Conservation (phyloP, 2,797 vertebrate species). For the Acropternis orthonyx region DNA sequence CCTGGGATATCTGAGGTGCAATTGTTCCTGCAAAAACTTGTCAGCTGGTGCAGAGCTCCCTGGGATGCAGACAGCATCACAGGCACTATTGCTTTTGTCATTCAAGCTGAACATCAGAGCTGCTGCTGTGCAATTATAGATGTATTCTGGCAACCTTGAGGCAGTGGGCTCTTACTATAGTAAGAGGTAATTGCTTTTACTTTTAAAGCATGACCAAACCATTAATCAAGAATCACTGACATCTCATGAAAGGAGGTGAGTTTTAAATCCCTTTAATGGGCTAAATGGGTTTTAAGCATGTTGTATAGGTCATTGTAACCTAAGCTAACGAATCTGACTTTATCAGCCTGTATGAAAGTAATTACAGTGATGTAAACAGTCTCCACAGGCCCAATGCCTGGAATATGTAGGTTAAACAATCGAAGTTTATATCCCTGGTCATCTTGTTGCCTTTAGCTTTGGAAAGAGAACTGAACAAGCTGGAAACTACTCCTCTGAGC, state of each 20-base stretch:
- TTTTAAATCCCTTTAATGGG: conserved; percentile 45
- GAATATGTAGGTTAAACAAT: background rate
- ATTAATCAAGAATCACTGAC: conserved; percentile 36
- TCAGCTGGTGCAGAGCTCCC: background rate
- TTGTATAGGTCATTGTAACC: conserved; percentile 57
- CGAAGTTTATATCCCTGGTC: background rate
- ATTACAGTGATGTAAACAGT: background rate
- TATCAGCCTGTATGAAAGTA: conserved; percentile 11
- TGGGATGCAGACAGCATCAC: background rate
- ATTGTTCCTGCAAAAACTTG: background rate
- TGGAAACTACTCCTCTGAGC: background rate
- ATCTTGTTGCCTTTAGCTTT: background rate
- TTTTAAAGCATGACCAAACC: conserved; percentile 33
- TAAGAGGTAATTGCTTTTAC: conserved; percentile 38
- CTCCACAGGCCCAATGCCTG: background rate
- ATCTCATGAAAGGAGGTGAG: conserved; percentile 14
- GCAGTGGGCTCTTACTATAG: background rate
- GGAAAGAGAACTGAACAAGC: background rate
- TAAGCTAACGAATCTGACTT: conserved; percentile 40
- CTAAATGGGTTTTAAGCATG: conserved; percentile 56
- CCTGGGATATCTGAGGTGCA: background rate
- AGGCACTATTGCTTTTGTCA: conserved; percentile 7
- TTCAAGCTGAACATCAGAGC: background rate
- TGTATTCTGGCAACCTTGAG: conserved; percentile 35
- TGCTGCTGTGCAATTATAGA: background rate